Evolutionary conservation across 2,797 vertebrate genomes (phyloP), one percentile per base, ranked within the genome.

Genomic region (Cynopterus sphinx): DNA sequence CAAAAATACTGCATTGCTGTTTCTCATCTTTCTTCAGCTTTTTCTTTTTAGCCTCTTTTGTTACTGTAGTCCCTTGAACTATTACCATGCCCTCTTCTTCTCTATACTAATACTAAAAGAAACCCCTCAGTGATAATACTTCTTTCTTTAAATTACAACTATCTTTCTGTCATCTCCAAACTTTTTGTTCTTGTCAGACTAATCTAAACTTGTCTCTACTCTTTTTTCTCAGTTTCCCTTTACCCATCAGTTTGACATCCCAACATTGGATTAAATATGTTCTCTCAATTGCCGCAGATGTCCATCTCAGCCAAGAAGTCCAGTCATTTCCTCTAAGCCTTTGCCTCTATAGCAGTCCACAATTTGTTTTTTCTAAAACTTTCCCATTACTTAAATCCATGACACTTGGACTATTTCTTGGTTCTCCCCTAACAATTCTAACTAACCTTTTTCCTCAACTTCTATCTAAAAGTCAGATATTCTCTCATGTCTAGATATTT

Each of bases 181-280:
- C 24, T 63, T 61, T 77, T 61, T 77, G 19, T 83, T 82, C 67
- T 75, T 91, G 2, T 53, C 49, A 51, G 11, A 67, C 63, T 26
- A 79, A 57, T 86, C 31, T 79, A 28, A 51, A 4, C 24, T 87
- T 57, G 9, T 63, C 15, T 26, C 2, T 39, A 65, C 16, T 78
- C 78, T 53, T 39, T 94, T 71, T 86, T 90, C 63, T 83, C 70
- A 87, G 46, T 92, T 31, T 92, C 39, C 33, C 24, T 51, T 78
- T 28, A 65, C 15, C 4, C 28, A 41, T 73, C 39, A 36, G 9
- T 55, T 73, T 91, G 75, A 90, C 71, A 88, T 15, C 24, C 9
- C 73, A 73, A n/a, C n/a, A 63, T 7, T 39, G n/a, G 10, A 70
- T 6, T 78, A 21, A 59, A 49, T 86, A 24, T 71, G 19, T 46